Base-by-base conservation (phyloP, 2,888 invertebrate genomes). In the Tiphia femorata region DNA sequence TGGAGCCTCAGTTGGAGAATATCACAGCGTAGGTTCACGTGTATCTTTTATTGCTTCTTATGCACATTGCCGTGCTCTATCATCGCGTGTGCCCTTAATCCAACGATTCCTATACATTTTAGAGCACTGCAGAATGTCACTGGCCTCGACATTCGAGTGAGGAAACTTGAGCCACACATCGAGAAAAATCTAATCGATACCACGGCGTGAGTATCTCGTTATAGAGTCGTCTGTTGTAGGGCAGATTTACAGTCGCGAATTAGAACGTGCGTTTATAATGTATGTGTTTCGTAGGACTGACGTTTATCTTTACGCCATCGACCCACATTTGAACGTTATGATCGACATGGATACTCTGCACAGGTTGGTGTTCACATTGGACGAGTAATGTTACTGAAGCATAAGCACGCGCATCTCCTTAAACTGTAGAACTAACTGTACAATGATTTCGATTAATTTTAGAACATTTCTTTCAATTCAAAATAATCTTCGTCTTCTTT, bases 281-380 rank as follows among this genome's bases (percentile, higher is more conserved):
- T 37, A 1, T 44, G 19, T 48, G 23, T 42, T 33, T 58, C 87
- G 64, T 85, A 94, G 94, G 46, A 95, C 95, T 19, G 94, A 95
- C 73, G 88, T 95, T 85, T 94, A 93, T 73, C 86, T 95, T 55
- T 95, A 95, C 76, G 95, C 92, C 1, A 91, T 95, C 16, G 94
- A 95, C 84, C 92, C 92, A 1, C 86, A 90, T 66, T 89, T 92
- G 3, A 95, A 95, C 76, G 88, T 92, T 0, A 90, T 95, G 51
- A 89, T 95, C 40, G 93, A 94, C 76, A 92, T 92, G 88, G 92
- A 92, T 55, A 87, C 90, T 3, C 81, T 94, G 23, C 92, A 92
- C 81, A 90, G 88, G 93, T 94, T 86, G n/a, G n/a, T n/a, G n/a
- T n/a, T n/a, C n/a, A n/a, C n/a, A n/a, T n/a, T n/a, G n/a, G n/a